Evolutionary conservation across 2,888 invertebrate genomes (phyloP).

Genomic region (Lochmaea capreae): DNA sequence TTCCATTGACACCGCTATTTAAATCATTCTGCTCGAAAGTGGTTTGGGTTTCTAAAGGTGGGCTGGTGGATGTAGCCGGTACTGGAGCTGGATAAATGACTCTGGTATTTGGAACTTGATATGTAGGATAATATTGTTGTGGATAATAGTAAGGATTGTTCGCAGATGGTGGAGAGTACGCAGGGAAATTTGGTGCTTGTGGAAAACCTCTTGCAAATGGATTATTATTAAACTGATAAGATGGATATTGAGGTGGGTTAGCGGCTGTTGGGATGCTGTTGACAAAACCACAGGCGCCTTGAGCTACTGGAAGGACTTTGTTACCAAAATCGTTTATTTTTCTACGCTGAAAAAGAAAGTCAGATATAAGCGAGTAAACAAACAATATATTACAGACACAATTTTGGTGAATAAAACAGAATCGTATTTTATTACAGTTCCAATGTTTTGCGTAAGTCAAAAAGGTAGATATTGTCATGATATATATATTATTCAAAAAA

Average conservation of each 20-base stretch:
- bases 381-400: too few relatives aligned
- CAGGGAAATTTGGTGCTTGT: background rate
- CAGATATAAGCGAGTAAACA: background rate
- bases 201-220: conserved; percentile 10
- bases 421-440: too few relatives aligned
- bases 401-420: too few relatives aligned
- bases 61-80: background rate
- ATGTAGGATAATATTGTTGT: background rate
- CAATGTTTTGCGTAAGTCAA: too few relatives aligned
- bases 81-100: background rate
- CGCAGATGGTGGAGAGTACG: background rate
- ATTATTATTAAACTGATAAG: background rate
- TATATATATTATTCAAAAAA: too few relatives aligned
- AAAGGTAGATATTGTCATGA: too few relatives aligned
- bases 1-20: conserved; percentile 4
- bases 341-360: conserved; percentile 36
- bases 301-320: conserved; percentile 41
- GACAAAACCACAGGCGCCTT: conserved; percentile 39
- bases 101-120: background rate
- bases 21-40: conserved; percentile 34
- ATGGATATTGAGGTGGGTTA: background rate
- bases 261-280: conserved; percentile 12
- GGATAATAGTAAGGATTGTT: background rate
- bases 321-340: conserved; percentile 39
- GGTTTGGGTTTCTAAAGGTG: background rate